Conservation (phyloP, 2,888 invertebrate species). For the Torymus texanus region DNA sequence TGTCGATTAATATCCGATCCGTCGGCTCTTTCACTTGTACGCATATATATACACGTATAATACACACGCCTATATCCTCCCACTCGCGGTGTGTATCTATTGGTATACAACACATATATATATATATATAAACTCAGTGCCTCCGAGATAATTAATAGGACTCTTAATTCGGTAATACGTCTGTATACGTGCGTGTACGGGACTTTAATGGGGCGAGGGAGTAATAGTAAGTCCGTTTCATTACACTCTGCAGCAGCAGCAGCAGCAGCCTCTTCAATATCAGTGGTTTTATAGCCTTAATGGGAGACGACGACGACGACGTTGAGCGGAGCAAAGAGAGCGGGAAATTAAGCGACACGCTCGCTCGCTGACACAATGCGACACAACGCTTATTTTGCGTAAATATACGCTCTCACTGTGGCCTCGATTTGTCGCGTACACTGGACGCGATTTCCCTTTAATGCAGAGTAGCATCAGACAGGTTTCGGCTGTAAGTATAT, state of each 20-base stretch:
- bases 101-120: no score
- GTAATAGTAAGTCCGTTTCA: background rate
- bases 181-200: background rate
- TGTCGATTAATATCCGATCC: constrained; percentile 30
- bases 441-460: background rate
- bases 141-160: constrained; percentile 20
- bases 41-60: no score
- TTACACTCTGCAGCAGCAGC: no score
- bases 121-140: background rate
- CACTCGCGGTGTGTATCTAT: background rate
- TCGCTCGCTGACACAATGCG: no score
- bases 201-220: constrained; percentile 10
- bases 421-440: constrained; percentile 7
- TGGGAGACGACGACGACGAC: no score
- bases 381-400: background rate
- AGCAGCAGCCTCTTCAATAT: no score
- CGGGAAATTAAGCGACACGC: no score
- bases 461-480: no score
- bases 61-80: background rate
- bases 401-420: background rate
- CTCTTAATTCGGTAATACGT: constrained; percentile 2
- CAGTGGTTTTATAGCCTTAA: no score
- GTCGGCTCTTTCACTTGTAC: constrained; percentile 19
- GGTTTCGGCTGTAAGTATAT: background rate
- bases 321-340: no score